phyloP scores from a whole-genome alignment of 2,113 vertebrate species.

The Chrysochloris asiatica region DNA sequence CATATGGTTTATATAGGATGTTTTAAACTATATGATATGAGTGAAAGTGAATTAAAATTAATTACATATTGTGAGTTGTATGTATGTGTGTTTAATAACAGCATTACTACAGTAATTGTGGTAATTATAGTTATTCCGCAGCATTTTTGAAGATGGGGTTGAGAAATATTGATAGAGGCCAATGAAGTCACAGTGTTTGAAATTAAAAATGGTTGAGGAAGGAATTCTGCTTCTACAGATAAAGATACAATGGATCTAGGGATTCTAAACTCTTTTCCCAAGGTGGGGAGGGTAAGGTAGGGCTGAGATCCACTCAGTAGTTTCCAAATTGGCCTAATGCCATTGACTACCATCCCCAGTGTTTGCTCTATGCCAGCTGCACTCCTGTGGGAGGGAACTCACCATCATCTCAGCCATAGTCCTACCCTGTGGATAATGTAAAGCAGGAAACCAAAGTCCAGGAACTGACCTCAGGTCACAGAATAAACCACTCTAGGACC shows the following conservation, averaged over 20 bases:
- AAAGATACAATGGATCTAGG: slow-evolving; percentile 31
- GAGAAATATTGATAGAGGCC: slow-evolving; percentile 7
- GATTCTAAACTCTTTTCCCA: background rate
- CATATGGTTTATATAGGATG: slow-evolving; percentile 57
- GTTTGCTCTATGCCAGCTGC: background rate
- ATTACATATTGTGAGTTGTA: slow-evolving; percentile 15
- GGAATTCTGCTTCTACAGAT: slow-evolving; percentile 30
- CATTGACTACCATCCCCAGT: background rate
- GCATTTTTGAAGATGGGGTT: slow-evolving; percentile 37
- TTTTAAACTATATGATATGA: slow-evolving; percentile 61
- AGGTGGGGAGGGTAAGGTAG: background rate
- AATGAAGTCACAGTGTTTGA: slow-evolving; percentile 42
- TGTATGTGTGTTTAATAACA: slow-evolving; percentile 26
- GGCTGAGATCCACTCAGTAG: background rate
- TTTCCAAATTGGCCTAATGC: background rate
- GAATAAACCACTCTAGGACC: background rate
- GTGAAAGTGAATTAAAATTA: slow-evolving; percentile 64
- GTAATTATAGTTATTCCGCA: slow-evolving; percentile 40
- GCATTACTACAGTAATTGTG: slow-evolving; percentile 25
- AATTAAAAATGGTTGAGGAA: slow-evolving; percentile 58
- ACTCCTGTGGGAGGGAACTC: accelerated
- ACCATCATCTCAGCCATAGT: background rate
- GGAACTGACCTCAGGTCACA: background rate
- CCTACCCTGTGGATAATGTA: accelerated
- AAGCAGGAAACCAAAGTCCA: background rate